These are phyloP conservation scores for Caenorhabditis sp. DNA, from an alignment of 2,888 invertebrate species.

Conservation along the genomic window DNA sequence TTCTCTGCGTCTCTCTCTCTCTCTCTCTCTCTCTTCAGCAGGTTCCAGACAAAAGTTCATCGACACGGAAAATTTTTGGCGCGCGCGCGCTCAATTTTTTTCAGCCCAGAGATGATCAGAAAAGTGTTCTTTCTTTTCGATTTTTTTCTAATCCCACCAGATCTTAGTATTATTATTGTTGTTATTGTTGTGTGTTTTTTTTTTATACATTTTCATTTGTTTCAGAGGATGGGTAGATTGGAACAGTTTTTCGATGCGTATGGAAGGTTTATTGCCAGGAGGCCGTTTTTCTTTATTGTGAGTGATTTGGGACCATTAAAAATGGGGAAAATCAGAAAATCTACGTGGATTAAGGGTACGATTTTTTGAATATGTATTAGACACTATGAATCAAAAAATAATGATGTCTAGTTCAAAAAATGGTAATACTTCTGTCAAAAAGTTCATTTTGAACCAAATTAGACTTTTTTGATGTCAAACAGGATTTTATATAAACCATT, in stretches of 20 bases:
- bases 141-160: background rate
- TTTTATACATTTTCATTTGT: background rate
- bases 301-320: conserved; percentile 22
- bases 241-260: conserved; percentile 63
- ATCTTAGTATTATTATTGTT: too few relatives aligned
- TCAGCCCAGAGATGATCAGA: background rate
- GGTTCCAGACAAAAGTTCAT: background rate
- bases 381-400: too few relatives aligned
- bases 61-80: background rate
- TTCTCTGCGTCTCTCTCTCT: background rate
- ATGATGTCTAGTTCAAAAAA: background rate
- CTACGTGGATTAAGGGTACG: background rate
- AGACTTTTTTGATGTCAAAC: too few relatives aligned
- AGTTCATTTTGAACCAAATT: too few relatives aligned
- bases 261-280: conserved; percentile 59
- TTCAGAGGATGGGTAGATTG: conserved; percentile 58
- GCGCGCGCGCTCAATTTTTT: too few relatives aligned
- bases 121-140: background rate
- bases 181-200: background rate
- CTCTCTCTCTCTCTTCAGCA: background rate
- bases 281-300: conserved; percentile 67
- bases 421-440: too few relatives aligned
- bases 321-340: background rate
- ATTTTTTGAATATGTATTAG: background rate
- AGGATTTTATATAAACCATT: too few relatives aligned